A percentile compares a stretch with the other conserved stretches of the same genome.
Evolutionary conservation across 1,140 invertebrate genomes (phyloP).

Genomic region (Rhagoletis pomonella): DNA sequence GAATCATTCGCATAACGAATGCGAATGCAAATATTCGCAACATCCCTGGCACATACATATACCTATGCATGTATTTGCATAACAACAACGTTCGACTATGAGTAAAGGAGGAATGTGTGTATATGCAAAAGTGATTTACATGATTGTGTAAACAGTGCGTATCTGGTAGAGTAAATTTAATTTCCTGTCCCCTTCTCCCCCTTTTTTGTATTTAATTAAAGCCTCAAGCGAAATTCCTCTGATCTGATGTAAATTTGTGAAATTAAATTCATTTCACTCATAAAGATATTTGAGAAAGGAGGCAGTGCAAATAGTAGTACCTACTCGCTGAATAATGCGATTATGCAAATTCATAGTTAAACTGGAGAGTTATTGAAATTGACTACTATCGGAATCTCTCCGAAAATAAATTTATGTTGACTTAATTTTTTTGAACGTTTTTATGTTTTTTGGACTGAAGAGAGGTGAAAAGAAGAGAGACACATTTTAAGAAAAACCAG

Average conservation of each 20-base stretch:
- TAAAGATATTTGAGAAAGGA: neutral
- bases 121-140: neutral
- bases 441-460: neutral
- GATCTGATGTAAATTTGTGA: neutral
- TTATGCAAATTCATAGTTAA: neutral
- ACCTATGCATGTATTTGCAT: too few species aligned
- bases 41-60: too few species aligned
- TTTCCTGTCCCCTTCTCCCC: neutral
- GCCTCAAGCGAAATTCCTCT: conserved; percentile 24
- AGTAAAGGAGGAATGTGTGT: neutral
- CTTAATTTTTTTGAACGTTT: neutral
- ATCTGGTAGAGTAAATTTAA: conserved; percentile 28
- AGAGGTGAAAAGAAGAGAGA: neutral
- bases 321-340: neutral
- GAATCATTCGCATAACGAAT: too few species aligned
- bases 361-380: neutral
- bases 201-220: conserved; percentile 19
- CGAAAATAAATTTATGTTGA: too few species aligned
- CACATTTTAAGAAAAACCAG: too few species aligned
- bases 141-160: conserved; percentile 31
- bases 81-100: neutral
- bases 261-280: conserved; percentile 10
- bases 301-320: neutral
- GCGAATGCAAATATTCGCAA: neutral
- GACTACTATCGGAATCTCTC: too few species aligned